Conservation (phyloP, 2,113 vertebrate species). For the Mastomys coucha region DNA sequence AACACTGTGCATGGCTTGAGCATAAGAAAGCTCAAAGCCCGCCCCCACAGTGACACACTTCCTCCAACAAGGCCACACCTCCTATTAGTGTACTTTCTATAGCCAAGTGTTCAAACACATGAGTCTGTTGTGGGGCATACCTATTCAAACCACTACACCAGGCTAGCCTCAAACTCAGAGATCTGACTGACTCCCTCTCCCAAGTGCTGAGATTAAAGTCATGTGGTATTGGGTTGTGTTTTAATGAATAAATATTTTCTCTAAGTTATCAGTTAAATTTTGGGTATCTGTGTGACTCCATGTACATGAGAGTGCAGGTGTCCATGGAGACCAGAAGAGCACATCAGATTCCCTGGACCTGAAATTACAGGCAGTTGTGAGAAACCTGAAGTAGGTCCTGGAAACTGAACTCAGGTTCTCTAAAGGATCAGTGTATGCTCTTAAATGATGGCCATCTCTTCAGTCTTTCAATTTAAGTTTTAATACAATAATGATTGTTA, state of each 20-base stretch:
- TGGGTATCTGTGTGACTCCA: background rate
- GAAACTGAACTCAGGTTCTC: background rate
- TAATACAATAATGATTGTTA: background rate
- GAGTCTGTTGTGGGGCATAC: no score
- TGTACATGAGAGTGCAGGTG: background rate
- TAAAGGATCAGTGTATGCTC: no score
- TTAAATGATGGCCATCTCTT: background rate
- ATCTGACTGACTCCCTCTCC: background rate
- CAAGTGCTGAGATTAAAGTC: background rate
- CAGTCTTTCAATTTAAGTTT: background rate
- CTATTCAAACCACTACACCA: background rate
- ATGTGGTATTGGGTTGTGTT: background rate
- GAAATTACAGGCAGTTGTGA: background rate
- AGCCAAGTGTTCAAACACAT: background rate
- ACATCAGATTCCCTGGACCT: background rate
- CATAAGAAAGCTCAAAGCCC: background rate
- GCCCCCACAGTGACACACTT: background rate
- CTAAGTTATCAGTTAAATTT: background rate
- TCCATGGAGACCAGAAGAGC: background rate
- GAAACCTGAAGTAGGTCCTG: background rate
- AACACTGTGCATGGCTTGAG: background rate
- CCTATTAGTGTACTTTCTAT: background rate
- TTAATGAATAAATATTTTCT: slow-evolving; percentile 31
- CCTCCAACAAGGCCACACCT: background rate
- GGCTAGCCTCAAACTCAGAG: background rate